Base-by-base conservation (phyloP, 2,888 invertebrate species). In the Ichneumoninae sp. region DNA sequence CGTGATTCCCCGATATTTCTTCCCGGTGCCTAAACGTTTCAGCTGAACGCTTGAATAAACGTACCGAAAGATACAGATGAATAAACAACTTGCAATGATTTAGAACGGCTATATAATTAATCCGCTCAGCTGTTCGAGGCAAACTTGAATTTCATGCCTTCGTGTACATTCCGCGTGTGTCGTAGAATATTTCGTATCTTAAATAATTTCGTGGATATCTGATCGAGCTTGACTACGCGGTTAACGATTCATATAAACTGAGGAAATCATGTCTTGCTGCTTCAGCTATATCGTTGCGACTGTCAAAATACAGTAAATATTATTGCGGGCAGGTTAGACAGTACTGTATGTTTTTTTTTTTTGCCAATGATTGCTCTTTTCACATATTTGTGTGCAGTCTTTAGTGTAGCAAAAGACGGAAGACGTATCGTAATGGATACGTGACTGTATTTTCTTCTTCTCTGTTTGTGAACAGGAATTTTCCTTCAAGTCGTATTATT, bases 241-340 rank as follows among this genome's bases (percentile, higher is more conserved):
- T 54, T 13, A 19, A 70, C 19, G 54, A 54, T 70, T 70, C n/a
- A 1, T 70, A 22, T 36, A 22, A 70, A 70, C n/a, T 22, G 36
- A 52, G 70, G 30, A 33, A 52, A 52, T 13, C 50, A 33, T 33
- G 13, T 70, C 33, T 5, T 52, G 19, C 6, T 19, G 52, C 6
- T 52, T 52, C 52, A 3, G 44, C n/a, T 50, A n/a, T 33, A 6
- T 52, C 13, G n/a, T 52, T 33, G 47, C 1, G n/a, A 30, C 10
- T 52, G 13, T 3, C n/a, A 70, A 70, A 52, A 47, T 8, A 7
- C 1, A 30, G 36, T 33, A 36, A 36, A 63, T 63, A 10, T 8
- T 40, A 1, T 40, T 0, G 40, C 10, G 40, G n/a, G n/a, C 3
- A n/a, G 63, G 36, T 47, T 16, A 16, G 13, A 47, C 44, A 47